A percentile compares a stretch with the other conserved stretches of the same genome.
Evolutionary conservation across 2,888 invertebrate species (phyloP).

Genomic region (Macaria liturata): DNA sequence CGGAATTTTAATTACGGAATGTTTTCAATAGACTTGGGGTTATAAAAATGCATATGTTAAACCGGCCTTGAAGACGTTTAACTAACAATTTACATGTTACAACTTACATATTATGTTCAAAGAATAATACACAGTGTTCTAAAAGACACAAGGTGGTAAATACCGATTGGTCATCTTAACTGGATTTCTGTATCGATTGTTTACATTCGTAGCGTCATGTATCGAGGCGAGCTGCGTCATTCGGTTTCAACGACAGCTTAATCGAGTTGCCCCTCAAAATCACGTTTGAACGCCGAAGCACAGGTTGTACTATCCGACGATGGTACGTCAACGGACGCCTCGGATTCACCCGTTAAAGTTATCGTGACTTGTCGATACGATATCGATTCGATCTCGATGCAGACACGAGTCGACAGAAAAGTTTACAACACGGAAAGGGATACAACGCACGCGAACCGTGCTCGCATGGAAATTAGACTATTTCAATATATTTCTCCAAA

Average conservation of each 20-base stretch:
- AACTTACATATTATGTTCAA: too few species aligned
- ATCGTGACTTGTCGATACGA: conserved; percentile 70
- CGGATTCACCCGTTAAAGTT: conserved; percentile 35
- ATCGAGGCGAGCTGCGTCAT: conserved; percentile 39
- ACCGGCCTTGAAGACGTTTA: too few species aligned
- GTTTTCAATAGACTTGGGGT: background rate
- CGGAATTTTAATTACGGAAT: conserved; percentile 33
- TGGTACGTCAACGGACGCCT: conserved; percentile 43
- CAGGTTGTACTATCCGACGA: conserved; percentile 19
- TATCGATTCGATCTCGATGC: conserved; percentile 74
- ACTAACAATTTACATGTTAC: too few species aligned
- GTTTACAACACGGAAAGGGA: conserved; percentile 72
- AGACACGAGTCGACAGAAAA: conserved; percentile 62
- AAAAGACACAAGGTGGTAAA: conserved; percentile 15
- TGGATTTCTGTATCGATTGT: conserved; percentile 42
- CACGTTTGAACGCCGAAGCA: conserved; percentile 33
- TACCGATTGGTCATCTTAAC: conserved; percentile 29
- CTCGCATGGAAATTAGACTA: conserved; percentile 63
- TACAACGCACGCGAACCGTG: conserved; percentile 67
- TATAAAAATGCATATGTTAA: too few species aligned
- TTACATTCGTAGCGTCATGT: conserved; percentile 43
- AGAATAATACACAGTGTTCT: background rate
- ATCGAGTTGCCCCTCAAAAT: conserved; percentile 46
- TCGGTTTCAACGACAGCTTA: conserved; percentile 43
- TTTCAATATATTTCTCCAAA: conserved; percentile 49